Conservation (phyloP, 2,888 invertebrate species). For the Steinernema scapterisci region DNA sequence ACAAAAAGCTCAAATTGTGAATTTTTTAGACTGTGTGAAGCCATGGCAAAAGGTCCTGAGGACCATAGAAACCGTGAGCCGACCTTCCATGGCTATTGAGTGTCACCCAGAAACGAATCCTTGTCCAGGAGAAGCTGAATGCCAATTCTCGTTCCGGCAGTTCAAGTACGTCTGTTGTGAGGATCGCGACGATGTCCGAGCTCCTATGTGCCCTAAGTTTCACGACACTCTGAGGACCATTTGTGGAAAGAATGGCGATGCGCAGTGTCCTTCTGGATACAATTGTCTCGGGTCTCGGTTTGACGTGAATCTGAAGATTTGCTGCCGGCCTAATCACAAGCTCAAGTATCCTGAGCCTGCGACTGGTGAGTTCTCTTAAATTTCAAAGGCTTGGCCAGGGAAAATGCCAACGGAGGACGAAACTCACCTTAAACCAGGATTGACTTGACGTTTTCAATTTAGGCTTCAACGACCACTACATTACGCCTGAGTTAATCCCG, state of each 20-base stretch:
- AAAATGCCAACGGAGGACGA: too few species aligned
- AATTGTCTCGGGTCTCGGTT: background rate
- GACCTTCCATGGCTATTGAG: background rate
- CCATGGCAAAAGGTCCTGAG: background rate
- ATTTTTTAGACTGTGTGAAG: background rate
- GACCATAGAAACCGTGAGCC: background rate
- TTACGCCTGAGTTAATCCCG: background rate
- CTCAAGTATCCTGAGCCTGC: background rate
- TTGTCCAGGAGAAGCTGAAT: background rate
- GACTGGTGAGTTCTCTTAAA: background rate
- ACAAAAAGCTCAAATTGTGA: too few species aligned
- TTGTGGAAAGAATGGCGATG: background rate
- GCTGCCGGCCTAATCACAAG: background rate
- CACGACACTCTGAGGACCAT: conserved; percentile 2
- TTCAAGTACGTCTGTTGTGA: conserved; percentile 5
- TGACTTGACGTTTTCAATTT: background rate
- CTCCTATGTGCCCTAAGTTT: background rate
- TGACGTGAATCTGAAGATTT: background rate
- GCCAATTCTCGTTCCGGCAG: background rate
- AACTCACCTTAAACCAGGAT: too few species aligned
- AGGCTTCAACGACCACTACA: background rate
- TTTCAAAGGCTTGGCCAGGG: too few species aligned
- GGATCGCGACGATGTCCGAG: background rate
- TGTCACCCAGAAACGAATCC: conserved; percentile 11
- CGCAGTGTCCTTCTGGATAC: background rate